Base-by-base conservation (phyloP, 2,797 vertebrate species). In the Acestrorhynchus altus region DNA sequence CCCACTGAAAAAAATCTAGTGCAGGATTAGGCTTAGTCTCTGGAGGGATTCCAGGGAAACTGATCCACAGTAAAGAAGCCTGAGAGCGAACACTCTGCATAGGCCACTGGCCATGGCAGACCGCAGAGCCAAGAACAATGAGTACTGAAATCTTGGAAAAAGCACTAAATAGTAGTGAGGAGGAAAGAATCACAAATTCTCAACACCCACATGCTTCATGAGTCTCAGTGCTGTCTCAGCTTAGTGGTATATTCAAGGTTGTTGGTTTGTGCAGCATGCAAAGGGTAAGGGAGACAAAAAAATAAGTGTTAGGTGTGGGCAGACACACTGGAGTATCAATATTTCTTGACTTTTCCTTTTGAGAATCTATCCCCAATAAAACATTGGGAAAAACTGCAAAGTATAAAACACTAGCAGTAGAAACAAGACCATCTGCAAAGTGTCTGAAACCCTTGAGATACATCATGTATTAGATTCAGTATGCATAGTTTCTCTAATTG, bases 171-270 rank as follows among this genome's bases (percentile, higher is more conserved):
- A 46, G n/a, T n/a, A 47, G 40, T 9, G 63, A 47, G 20, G 42
- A 47, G 39, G 42, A 46, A 26, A 24, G 63, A 46, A 40, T 9
- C 47, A 39, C 15, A n/a, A 44, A 42, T 65, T 65, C 40, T 39
- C 63, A 42, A 47, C 68, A 47, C 68, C 67, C 59, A 78, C 76
- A 42, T 44, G 71, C 26, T 49, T 46, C 12, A 13, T 8, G 13
- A 20, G 42, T 51, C 54, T 57, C 67, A 52, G 66, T 39, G 4
- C 42, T 54, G 74, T 26, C 63, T 49, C 66, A 47, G 24, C 42
- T 22, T 51, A 57, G 59, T 42, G 64, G 67, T 66, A 46, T 54
- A 61, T 40, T 40, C 80, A 74, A 20, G 46, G 56, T 56, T 59
- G 68, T 18, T 1, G 31, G 24, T 71, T 51, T 42, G 52, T 42